Conservation (phyloP, 2,888 invertebrate genomes). For the Anagyrus pseudococci region DNA sequence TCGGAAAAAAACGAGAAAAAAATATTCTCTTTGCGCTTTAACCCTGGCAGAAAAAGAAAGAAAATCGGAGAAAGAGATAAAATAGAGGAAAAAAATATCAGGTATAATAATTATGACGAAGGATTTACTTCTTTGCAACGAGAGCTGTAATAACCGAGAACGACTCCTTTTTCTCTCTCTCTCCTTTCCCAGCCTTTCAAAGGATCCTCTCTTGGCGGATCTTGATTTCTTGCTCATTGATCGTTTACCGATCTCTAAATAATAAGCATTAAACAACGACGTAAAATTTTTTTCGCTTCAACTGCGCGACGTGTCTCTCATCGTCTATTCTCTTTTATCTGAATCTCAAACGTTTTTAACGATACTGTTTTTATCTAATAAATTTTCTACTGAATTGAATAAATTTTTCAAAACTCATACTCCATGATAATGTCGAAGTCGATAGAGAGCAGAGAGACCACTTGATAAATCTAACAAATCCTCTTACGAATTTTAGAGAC, state of each 20-base stretch:
- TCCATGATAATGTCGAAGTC: too few species aligned
- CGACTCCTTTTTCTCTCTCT: neutral
- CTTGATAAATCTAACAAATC: conserved; percentile 33
- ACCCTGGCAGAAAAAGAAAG: too few species aligned
- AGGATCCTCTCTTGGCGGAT: neutral
- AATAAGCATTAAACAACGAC: conserved; percentile 28
- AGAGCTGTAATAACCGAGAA: conserved; percentile 32
- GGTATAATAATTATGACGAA: conserved; percentile 29
- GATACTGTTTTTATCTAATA: too few species aligned
- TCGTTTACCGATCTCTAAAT: conserved; percentile 24
- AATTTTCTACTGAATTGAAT: too few species aligned
- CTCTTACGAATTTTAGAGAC: conserved; percentile 31
- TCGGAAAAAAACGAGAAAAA: conserved; percentile 34
- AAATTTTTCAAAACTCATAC: too few species aligned
- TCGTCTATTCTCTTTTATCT: too few species aligned
- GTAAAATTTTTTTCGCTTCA: conserved; percentile 4
- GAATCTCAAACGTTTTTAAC: too few species aligned
- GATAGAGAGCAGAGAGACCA: too few species aligned
- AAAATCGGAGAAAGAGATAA: neutral
- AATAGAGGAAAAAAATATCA: conserved; percentile 3
- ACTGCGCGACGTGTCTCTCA: neutral
- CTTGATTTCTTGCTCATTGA: conserved; percentile 18
- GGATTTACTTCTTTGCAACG: conserved; percentile 32
- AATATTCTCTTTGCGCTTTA: conserved; percentile 23
- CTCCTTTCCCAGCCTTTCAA: conserved; percentile 2